These are phyloP conservation scores for Geotria australis DNA, from an alignment of 2,797 vertebrate species.

Conservation along the genomic window DNA sequence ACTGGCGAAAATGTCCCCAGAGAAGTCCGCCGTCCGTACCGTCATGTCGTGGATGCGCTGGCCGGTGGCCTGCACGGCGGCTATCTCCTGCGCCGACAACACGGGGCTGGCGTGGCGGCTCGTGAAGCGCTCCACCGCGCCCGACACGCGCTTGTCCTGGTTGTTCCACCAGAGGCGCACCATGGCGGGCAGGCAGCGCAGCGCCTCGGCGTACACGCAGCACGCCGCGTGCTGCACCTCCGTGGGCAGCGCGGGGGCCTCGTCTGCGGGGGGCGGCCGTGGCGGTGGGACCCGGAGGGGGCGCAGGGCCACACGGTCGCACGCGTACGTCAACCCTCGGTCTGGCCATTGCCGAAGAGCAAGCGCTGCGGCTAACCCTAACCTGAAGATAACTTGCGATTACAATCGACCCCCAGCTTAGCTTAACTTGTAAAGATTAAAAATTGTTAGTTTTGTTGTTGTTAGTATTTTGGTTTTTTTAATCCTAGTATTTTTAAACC, in stretches of 20 bases:
- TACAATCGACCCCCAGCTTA: too few relatives aligned
- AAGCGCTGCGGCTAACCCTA: too few relatives aligned
- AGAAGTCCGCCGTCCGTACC: conserved; percentile 16
- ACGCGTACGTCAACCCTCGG: too few relatives aligned
- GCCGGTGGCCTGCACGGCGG: conserved; percentile 57
- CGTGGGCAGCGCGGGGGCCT: conserved; percentile 18
- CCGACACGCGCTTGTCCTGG: conserved; percentile 75
- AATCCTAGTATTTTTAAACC: too few relatives aligned
- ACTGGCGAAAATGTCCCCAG: too few relatives aligned
- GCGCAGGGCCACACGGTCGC: conserved; percentile 12
- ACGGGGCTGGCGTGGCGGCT: conserved; percentile 58
- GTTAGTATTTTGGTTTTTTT: too few relatives aligned
- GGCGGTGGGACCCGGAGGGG: conserved; percentile 53
- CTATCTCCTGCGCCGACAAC: conserved; percentile 70
- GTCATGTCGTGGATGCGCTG: conserved; percentile 77
- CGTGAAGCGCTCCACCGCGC: conserved; percentile 59
- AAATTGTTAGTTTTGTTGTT: too few relatives aligned
- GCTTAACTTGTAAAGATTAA: too few relatives aligned
- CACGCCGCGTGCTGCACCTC: conserved; percentile 76
- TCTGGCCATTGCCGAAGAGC: too few relatives aligned
- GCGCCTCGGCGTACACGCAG: conserved; percentile 51
- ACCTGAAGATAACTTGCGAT: too few relatives aligned
- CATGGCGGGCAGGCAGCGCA: conserved; percentile 85
- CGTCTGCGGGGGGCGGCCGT: conserved; percentile 69
- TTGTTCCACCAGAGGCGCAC: conserved; percentile 92